Conservation (phyloP, 1,140 invertebrate genomes). For the Tetraneura akinire region DNA sequence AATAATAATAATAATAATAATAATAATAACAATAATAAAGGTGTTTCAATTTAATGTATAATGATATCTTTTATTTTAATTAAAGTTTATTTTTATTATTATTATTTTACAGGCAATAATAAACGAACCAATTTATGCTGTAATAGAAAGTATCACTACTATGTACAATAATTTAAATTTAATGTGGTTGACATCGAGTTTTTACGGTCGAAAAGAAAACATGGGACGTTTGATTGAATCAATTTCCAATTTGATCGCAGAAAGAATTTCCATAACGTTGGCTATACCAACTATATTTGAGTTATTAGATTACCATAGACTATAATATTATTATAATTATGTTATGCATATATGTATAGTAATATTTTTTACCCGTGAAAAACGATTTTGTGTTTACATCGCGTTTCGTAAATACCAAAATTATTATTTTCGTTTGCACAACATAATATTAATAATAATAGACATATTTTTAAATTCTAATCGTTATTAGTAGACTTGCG, state of each 20-base stretch:
- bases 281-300: neutral
- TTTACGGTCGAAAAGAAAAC: neutral
- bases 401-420: too few species aligned
- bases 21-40: too few species aligned
- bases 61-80: too few species aligned
- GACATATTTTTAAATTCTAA: neutral
- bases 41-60: too few species aligned
- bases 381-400: neutral
- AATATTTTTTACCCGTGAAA: neutral
- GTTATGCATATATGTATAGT: neutral
- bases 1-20: too few species aligned
- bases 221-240: constrained; percentile 26
- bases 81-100: too few species aligned
- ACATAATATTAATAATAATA: too few species aligned
- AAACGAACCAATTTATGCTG: neutral
- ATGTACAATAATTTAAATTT: constrained; percentile 19
- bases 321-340: too few species aligned
- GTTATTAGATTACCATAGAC: neutral
- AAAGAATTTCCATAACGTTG: constrained; percentile 7
- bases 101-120: neutral
- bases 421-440: neutral
- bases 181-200: constrained; percentile 21
- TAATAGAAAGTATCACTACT: neutral
- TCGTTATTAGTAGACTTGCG: neutral
- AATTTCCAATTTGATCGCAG: constrained; percentile 17